Evolutionary conservation across 2,797 vertebrate genomes (phyloP).

Genomic region (Avahi laniger): DNA sequence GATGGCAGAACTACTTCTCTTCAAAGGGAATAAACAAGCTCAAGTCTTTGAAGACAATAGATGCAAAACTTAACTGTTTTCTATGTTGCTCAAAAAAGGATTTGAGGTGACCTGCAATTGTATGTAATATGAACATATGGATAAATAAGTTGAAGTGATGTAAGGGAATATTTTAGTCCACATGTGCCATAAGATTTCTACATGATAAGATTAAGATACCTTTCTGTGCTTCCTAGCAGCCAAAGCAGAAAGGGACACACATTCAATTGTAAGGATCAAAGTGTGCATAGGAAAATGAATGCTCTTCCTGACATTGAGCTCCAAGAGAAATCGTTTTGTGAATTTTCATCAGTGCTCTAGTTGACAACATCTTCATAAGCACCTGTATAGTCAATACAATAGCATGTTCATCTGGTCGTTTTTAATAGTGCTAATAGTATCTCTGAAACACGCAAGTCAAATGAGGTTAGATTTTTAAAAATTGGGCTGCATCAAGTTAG

Average conservation of each 20-base stretch:
- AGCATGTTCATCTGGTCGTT: neutral
- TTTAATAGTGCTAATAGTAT: neutral
- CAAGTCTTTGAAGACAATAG: neutral
- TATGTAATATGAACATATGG: neutral
- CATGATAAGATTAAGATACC: neutral
- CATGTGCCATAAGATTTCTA: neutral
- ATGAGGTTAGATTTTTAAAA: neutral
- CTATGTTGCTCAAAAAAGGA: neutral
- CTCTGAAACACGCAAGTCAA: neutral
- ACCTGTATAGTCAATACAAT: neutral
- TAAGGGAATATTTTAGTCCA: neutral
- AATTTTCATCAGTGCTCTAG: neutral
- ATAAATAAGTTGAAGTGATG: neutral
- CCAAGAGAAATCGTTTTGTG: neutral
- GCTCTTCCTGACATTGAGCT: neutral
- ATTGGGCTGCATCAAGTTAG: neutral
- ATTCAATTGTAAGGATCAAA: neutral
- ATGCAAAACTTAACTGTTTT: neutral
- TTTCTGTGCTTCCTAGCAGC: neutral
- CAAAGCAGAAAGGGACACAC: neutral
- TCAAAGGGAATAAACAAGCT: neutral
- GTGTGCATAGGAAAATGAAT: neutral
- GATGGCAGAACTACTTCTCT: neutral
- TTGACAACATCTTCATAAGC: neutral
- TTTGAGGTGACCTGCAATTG: neutral